Percentiles rank a stretch among this genome's conserved stretches.
Conservation (phyloP, 1,140 invertebrate genomes). For the Solenopsis fugax region DNA sequence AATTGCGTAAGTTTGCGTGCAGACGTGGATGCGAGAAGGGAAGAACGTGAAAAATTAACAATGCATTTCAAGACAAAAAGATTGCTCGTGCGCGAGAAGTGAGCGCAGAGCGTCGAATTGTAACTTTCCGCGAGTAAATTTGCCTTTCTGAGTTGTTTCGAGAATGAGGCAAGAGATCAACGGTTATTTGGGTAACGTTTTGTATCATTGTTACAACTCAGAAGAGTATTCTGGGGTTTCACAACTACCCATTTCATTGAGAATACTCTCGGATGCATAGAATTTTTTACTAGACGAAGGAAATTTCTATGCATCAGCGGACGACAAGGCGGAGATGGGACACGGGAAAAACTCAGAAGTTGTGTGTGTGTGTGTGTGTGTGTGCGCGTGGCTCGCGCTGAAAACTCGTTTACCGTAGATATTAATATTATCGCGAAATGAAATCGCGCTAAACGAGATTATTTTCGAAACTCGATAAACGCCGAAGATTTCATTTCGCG, state of each 20-base stretch:
- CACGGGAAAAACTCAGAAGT: slow-evolving; percentile 39
- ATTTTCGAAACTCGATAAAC: slow-evolving; percentile 56
- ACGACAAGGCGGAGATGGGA: slow-evolving; percentile 50
- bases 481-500: slow-evolving; percentile 54
- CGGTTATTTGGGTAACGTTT: slow-evolving; percentile 43
- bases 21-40: not conserved
- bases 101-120: not conserved
- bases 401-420: slow-evolving; percentile 51
- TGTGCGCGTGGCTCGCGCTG: not conserved
- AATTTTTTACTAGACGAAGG: slow-evolving; percentile 68
- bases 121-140: slow-evolving; percentile 6
- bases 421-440: slow-evolving; percentile 63
- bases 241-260: slow-evolving; percentile 50
- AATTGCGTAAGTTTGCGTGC: not conserved
- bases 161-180: slow-evolving; percentile 12
- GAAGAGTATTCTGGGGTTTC: slow-evolving; percentile 7
- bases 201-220: slow-evolving; percentile 42
- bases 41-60: not conserved
- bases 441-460: slow-evolving; percentile 49
- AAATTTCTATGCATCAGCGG: slow-evolving; percentile 69
- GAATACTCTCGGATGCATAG: slow-evolving; percentile 69
- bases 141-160: not conserved
- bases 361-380: not conserved
- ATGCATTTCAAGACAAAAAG: not conserved
- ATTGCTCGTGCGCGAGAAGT: not conserved